Evolutionary conservation across 2,888 invertebrate species (phyloP), one percentile per base, ranked within the genome.

Genomic region (Thecophora atra): DNA sequence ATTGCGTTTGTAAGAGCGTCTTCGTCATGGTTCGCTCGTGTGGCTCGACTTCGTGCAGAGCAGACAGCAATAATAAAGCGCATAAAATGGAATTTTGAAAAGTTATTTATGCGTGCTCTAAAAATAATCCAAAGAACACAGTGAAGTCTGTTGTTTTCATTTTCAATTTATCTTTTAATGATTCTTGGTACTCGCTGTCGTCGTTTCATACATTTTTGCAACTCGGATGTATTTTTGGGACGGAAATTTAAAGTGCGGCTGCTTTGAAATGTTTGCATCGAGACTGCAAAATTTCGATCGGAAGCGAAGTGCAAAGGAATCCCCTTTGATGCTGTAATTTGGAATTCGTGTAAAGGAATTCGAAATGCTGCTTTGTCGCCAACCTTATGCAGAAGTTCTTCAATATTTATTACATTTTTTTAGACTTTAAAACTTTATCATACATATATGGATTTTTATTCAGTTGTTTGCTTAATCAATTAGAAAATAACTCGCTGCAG

Each of bases 1-100:
- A 62, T 65, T 17, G 30, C 51, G 60, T 70, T 66, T 51, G 66
- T 60, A 47, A 15, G 68, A 56, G 42, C 71, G 70, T 62, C 44
- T 37, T 63, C n/a, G 51, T 30, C n/a, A n/a, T 62, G 44, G 62
- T 60, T 72, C 68, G 42, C 47, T n/a, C 28, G 26, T 42, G 24
- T 0, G n/a, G 11, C 47, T 11, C 47, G n/a, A 11, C 15, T 5
- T 17, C 47, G 47, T 47, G 47, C 4, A 47, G 26, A 8, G 47
- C 11, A 47, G 13, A 47, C 13, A 6, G 37, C 63, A 37, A n/a
- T 19, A 63, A 26, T 7, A 11, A 44, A 47, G 15, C n/a, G 17
- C n/a, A 6, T 44, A 42, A 30, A 44, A 63, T 19, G 21, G 42
- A 63, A 63, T 42, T 63, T 42, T 13, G 42, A 64, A 44, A 44